Evolutionary conservation across 1,140 invertebrate species (phyloP).

Genomic region (Fopius arisanus): DNA sequence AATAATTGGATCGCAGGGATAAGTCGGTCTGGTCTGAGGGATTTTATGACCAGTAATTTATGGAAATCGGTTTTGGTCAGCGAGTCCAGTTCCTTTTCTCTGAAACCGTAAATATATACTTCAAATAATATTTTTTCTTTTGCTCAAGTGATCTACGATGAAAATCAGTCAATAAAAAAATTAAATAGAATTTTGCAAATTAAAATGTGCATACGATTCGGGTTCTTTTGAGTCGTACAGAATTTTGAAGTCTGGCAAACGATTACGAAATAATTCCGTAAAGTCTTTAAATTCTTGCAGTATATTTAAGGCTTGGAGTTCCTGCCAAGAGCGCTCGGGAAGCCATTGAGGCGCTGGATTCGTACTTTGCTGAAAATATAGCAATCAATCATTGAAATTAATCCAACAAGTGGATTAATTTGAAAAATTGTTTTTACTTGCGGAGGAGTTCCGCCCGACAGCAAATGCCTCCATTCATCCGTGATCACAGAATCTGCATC

Average conservation of each 20-base stretch:
- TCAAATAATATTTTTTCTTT: no score
- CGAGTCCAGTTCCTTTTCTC: conserved; percentile 38
- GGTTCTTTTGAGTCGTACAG: conserved; percentile 69
- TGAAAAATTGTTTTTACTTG: no score
- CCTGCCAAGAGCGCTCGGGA: conserved; percentile 69
- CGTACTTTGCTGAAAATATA: conserved; percentile 49
- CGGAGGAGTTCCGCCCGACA: conserved; percentile 56
- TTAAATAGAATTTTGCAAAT: no score
- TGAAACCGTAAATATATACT: no score
- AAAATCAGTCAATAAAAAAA: no score
- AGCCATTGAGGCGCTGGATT: conserved; percentile 72
- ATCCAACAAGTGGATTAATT: conserved; percentile 25
- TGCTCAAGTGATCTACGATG: no score
- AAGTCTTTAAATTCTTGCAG: conserved; percentile 65
- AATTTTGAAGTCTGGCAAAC: conserved; percentile 65
- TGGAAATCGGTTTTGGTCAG: conserved; percentile 65
- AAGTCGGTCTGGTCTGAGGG: conserved; percentile 77
- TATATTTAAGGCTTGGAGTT: conserved; percentile 67
- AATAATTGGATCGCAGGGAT: conserved; percentile 75
- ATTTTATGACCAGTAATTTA: conserved; percentile 75
- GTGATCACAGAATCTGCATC: conserved; percentile 61
- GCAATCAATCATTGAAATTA: conserved; percentile 1
- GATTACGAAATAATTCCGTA: conserved; percentile 60
- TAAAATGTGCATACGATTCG: conserved; percentile 56
- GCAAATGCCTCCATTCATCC: conserved; percentile 71